Conservation (phyloP, 2,797 vertebrate genomes). For the Myotis myotis region DNA sequence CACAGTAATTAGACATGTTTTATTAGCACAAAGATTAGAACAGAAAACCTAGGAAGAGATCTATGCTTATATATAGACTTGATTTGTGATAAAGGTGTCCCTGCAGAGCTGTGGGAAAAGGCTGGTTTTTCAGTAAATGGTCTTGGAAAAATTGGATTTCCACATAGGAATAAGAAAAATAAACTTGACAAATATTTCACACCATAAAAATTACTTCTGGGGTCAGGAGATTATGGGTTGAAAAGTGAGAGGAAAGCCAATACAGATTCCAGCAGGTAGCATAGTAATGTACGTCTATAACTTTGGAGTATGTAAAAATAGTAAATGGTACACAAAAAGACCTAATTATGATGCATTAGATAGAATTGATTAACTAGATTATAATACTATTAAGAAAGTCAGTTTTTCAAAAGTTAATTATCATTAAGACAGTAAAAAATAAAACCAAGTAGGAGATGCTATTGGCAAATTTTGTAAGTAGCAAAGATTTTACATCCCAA, state of each 20-base stretch:
- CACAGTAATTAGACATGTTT: constrained; percentile 3
- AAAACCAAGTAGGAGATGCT: background rate
- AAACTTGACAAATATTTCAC: constrained; percentile 24
- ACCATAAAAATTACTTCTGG: constrained; percentile 2
- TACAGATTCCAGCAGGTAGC: background rate
- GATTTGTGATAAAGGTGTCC: background rate
- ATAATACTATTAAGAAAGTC: background rate
- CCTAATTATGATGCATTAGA: background rate
- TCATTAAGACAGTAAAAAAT: background rate
- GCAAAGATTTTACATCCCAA: background rate
- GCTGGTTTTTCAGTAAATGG: background rate
- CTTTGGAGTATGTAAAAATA: background rate
- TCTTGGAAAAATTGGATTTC: background rate
- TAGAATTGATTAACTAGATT: background rate
- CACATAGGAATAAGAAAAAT: constrained; percentile 25
- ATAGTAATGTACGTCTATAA: background rate
- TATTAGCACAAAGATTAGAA: background rate
- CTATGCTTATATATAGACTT: background rate
- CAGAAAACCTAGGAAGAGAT: background rate
- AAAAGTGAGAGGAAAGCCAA: background rate
- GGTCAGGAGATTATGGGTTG: background rate
- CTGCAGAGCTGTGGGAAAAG: background rate
- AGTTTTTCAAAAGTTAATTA: background rate
- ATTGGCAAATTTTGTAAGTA: background rate
- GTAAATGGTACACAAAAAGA: background rate